Percentiles rank a stretch among this genome's conserved stretches.
Evolutionary conservation across 2,797 vertebrate genomes (phyloP).

Genomic region (Onychomys leucogaster): DNA sequence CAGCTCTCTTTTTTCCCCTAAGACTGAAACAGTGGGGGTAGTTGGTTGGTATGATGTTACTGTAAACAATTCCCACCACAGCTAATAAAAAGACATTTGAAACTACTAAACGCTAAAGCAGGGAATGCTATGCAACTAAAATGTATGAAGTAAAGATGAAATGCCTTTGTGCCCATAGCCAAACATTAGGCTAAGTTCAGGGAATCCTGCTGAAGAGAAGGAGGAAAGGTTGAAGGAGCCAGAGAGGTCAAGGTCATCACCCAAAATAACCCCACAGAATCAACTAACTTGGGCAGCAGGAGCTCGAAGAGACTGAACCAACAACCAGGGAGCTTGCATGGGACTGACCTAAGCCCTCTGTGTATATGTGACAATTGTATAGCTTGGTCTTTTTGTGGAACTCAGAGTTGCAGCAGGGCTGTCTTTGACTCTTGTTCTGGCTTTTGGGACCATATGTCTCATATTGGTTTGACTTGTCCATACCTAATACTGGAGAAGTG

Average conservation of each 20-base stretch:
- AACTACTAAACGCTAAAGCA: neutral
- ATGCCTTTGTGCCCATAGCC: neutral
- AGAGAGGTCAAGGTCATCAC: neutral
- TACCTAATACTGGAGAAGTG: neutral
- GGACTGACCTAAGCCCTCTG: neutral
- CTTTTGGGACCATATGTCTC: neutral
- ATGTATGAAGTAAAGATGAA: neutral
- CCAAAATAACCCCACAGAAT: neutral
- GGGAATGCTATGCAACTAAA: neutral
- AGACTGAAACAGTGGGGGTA: neutral
- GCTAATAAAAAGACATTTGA: slow-evolving; percentile 3
- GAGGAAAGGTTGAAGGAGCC: neutral
- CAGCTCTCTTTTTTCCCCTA: neutral
- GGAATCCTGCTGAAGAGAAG: neutral
- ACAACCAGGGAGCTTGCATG: neutral
- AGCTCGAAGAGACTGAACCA: neutral
- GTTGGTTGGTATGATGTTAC: neutral
- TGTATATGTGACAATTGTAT: neutral
- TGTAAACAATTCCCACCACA: neutral
- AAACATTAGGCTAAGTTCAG: neutral
- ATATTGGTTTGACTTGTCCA: neutral
- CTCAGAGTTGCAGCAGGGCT: neutral
- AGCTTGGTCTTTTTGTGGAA: neutral
- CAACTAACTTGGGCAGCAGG: neutral
- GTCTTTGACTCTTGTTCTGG: neutral